These are phyloP conservation scores for Enteromius mattozi DNA, from an alignment of 2,797 vertebrate species.

Conservation along the genomic window DNA sequence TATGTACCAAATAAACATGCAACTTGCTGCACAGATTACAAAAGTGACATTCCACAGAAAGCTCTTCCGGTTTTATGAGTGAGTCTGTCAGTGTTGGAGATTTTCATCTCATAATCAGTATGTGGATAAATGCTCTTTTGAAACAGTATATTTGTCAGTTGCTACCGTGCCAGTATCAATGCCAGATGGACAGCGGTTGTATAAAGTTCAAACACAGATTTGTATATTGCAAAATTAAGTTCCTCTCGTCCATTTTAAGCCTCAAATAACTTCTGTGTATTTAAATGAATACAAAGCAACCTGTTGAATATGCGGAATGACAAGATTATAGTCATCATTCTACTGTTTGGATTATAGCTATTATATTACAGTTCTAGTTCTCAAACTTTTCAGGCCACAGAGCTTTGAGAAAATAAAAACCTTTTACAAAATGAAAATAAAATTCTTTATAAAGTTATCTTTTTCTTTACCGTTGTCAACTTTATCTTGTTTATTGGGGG, in stretches of 20 bases:
- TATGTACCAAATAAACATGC: constrained; percentile 63
- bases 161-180: constrained; percentile 58
- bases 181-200: constrained; percentile 69
- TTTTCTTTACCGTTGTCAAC: no score
- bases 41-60: constrained; percentile 9
- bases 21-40: constrained; percentile 42
- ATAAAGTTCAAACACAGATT: constrained; percentile 18
- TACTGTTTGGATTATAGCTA: constrained; percentile 20
- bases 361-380: constrained; percentile 12
- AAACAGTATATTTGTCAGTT: not conserved
- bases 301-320: not conserved
- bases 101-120: constrained; percentile 7
- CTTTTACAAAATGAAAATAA: not conserved
- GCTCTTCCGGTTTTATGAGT: not conserved
- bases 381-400: not conserved
- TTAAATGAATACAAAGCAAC: constrained; percentile 22
- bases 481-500: not conserved
- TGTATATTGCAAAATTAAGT: not conserved
- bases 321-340: not conserved
- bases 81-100: not conserved
- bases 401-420: not conserved
- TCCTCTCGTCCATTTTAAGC: constrained; percentile 2
- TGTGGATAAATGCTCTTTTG: not conserved
- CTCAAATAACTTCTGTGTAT: not conserved
- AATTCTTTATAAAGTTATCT: not conserved